Conservation (phyloP, 1,140 invertebrate species). For the Ctenoplectra terminalis region DNA sequence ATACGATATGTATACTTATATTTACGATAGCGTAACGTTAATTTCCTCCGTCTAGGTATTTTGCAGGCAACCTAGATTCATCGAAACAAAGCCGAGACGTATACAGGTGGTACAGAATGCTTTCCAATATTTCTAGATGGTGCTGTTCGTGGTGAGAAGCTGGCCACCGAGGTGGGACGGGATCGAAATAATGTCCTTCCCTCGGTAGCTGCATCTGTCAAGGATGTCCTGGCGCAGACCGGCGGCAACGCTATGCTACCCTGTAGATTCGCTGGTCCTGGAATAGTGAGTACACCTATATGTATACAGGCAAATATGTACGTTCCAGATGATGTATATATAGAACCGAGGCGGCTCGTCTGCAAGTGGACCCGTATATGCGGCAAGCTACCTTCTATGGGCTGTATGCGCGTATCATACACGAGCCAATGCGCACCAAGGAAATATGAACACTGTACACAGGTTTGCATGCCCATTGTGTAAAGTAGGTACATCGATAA, state of each 20-base stretch:
- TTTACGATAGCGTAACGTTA: neutral
- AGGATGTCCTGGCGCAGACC: conserved; percentile 66
- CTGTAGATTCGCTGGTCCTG: conserved; percentile 66
- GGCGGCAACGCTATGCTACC: conserved; percentile 67
- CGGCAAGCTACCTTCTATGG: neutral
- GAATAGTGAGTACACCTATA: conserved; percentile 70
- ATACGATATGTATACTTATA: neutral
- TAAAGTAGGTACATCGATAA: conserved; percentile 14
- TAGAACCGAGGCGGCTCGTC: neutral
- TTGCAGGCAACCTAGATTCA: conserved; percentile 13
- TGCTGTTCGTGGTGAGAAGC: conserved; percentile 21
- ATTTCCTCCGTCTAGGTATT: conserved; percentile 19
- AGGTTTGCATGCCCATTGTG: conserved; percentile 31
- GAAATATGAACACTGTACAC: conserved; percentile 37
- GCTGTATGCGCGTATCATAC: conserved; percentile 30
- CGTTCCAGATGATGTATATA: conserved; percentile 59
- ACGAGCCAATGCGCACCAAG: conserved; percentile 33
- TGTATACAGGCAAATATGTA: conserved; percentile 54
- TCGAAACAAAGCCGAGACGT: neutral
- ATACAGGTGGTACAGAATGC: neutral
- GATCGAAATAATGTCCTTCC: conserved; percentile 21
- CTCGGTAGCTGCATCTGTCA: conserved; percentile 54
- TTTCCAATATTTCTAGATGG: conserved; percentile 46
- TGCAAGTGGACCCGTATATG: conserved; percentile 21
- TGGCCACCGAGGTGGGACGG: conserved; percentile 1